phyloP scores from a whole-genome alignment of 2,797 vertebrate species.

The Oreonectes daqikongensis region DNA sequence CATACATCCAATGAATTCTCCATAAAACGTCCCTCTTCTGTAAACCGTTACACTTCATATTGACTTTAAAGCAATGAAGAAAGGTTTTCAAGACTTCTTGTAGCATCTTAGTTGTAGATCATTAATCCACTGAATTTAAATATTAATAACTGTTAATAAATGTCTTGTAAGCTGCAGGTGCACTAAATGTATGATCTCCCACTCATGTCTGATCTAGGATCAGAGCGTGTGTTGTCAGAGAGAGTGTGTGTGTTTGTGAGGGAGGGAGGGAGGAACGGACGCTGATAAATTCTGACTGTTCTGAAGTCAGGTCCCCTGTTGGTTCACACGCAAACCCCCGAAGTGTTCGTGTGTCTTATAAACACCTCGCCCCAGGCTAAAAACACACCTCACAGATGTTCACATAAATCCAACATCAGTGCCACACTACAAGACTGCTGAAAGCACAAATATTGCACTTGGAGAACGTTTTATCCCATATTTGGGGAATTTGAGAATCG shows the following conservation, averaged over 20 bases:
- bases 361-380: constrained; percentile 27
- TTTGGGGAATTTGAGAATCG: neutral
- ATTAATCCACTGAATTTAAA: neutral
- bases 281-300: constrained; percentile 34
- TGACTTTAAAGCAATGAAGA: neutral
- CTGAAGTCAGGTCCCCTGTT: constrained; percentile 15
- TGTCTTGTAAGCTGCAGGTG: neutral
- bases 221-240: neutral
- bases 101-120: neutral
- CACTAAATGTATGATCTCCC: neutral
- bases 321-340: constrained; percentile 17
- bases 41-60: too few species aligned
- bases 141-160: neutral
- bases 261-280: constrained; percentile 7
- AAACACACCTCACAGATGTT: constrained; percentile 13
- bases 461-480: neutral
- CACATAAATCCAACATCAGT: constrained; percentile 30
- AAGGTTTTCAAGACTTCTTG: neutral
- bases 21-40: too few species aligned
- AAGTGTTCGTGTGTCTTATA: constrained; percentile 13
- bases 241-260: too few species aligned
- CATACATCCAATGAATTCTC: too few species aligned
- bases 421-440: constrained; percentile 4
- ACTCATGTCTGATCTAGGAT: constrained; percentile 5
- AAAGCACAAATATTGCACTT: too few species aligned